Conservation (phyloP, 2,888 invertebrate genomes). For the Opisthograptis luteolata region DNA sequence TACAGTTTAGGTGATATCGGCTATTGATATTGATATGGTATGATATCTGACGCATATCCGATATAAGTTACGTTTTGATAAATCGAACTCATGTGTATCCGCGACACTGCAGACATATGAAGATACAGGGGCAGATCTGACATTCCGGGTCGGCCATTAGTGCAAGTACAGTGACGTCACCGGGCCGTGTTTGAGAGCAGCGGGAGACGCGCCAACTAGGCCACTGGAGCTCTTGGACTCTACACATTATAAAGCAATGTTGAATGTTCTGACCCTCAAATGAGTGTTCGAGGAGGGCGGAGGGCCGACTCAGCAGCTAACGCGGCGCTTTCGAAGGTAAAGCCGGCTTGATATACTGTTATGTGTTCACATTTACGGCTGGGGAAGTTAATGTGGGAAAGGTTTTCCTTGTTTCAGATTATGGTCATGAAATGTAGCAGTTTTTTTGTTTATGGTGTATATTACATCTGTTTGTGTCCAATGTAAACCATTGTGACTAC, state of each 20-base stretch:
- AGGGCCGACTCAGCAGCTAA: conserved; percentile 28
- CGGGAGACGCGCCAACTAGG: conserved; percentile 64
- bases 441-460: conserved; percentile 1
- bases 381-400: conserved; percentile 19
- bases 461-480: neutral
- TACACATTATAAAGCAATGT: conserved; percentile 36
- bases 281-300: conserved; percentile 19
- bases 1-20: no score
- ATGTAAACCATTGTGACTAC: neutral
- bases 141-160: conserved; percentile 55
- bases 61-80: no score
- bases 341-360: conserved; percentile 23
- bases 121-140: conserved; percentile 15
- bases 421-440: conserved; percentile 5
- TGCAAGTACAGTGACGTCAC: conserved; percentile 63
- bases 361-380: conserved; percentile 22
- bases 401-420: conserved; percentile 23
- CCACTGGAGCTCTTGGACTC: conserved; percentile 53
- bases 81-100: no score
- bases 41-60: no score
- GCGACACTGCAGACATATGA: neutral
- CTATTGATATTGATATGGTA: no score
- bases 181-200: conserved; percentile 54
- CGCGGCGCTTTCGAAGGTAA: conserved; percentile 28
- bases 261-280: conserved; percentile 37